Base-by-base conservation (phyloP, 2,797 vertebrate genomes). In the Brachyrhaphis roseni region DNA sequence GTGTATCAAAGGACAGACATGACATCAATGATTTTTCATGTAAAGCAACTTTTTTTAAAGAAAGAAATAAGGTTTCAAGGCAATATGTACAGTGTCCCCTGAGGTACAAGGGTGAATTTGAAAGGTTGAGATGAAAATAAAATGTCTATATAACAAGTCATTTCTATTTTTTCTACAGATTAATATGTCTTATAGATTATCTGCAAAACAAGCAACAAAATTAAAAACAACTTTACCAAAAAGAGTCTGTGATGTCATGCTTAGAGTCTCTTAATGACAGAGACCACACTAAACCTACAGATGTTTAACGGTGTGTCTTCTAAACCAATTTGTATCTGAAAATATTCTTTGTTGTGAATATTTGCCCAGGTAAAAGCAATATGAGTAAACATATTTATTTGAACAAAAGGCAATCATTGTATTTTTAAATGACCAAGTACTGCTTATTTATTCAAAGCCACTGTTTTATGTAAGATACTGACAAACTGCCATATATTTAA, bases 351-450 rank as follows among this genome's bases (percentile, higher is more conserved):
- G 26, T 23, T 39, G 72, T 12, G 71, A 51, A 71, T 43, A 41
- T 41, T 59, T 23, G 62, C 70, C 45, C 34, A 12, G n/a, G 28
- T 12, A 13, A 72, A 20, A 18, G 53, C 75, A 31, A 57, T 31
- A 64, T 13, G n/a, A 78, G 43, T 16, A 20, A 36, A 64, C 8
- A 23, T 53, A 43, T 2, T 7, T 36, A 64, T 34, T 34, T 20
- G 34, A 64, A 18, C 16, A 31, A 31, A 64, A 64, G 31, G 20
- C 16, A 64, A 36, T 36, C 16, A 36, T 16, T 64, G 5, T 31
- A 62, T 46, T 20, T 28, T 31, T 47, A 16, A 41, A 41, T 49
- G 66, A 68, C 62, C n/a, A 78, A 78, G 78, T 45, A 49, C 31
- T 70, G 45, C 0, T 51, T 49, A 15, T 75, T 51, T 46, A 2